A percentile compares a stretch with the other conserved stretches of the same genome.
Evolutionary conservation across 2,888 invertebrate species (phyloP).

Genomic region (Ectemnius continuus): DNA sequence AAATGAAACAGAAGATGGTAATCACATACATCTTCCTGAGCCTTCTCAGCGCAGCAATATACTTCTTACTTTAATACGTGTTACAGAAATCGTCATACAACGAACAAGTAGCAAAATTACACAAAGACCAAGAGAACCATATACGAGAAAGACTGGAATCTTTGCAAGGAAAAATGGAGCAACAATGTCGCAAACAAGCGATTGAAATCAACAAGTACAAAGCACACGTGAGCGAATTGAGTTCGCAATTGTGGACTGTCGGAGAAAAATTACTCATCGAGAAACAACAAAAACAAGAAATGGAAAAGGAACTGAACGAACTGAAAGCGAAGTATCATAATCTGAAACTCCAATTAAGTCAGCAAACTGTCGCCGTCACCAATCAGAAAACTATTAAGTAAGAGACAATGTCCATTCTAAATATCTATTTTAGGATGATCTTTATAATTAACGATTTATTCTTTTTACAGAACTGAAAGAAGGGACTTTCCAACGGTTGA

Average conservation of each 20-base stretch:
- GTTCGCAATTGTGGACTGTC: constrained; percentile 82
- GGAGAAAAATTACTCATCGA: constrained; percentile 82
- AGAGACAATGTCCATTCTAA: neutral
- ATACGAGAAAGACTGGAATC: constrained; percentile 78
- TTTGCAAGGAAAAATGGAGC: constrained; percentile 68
- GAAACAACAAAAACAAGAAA: constrained; percentile 81
- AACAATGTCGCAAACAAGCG: constrained; percentile 70
- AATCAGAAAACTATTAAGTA: constrained; percentile 65
- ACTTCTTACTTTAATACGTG: constrained; percentile 36
- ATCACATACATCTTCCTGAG: constrained; percentile 32
- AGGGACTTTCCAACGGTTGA: constrained; percentile 55
- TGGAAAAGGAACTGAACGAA: constrained; percentile 74
- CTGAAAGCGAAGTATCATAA: constrained; percentile 40
- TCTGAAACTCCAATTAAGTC: constrained; percentile 3
- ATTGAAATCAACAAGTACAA: constrained; percentile 78
- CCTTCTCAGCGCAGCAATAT: constrained; percentile 23
- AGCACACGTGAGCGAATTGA: constrained; percentile 80
- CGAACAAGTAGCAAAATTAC: constrained; percentile 81
- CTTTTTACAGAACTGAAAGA: constrained; percentile 61
- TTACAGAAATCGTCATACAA: constrained; percentile 79
- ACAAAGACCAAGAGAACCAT: constrained; percentile 80
- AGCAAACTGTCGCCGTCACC: constrained; percentile 21
- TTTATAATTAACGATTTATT: constrained; percentile 15
- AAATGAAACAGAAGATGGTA: constrained; percentile 91
- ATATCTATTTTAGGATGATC: neutral